Conservation (phyloP, 2,797 vertebrate genomes). For the Mormyrops boulengeri region DNA sequence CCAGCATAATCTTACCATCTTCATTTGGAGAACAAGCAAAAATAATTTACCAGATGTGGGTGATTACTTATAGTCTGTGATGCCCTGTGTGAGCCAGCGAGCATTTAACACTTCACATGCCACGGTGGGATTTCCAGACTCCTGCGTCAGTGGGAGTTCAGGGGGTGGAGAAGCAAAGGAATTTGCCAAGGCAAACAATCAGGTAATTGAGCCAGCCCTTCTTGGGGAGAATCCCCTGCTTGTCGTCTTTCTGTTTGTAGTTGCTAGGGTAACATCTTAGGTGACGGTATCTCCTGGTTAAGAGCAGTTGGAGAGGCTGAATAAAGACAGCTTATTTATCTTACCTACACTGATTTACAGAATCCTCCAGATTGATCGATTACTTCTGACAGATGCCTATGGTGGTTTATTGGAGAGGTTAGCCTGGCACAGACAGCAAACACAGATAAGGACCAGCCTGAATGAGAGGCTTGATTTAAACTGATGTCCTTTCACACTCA, state of each 20-base stretch:
- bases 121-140: not conserved
- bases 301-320: not conserved
- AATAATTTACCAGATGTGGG: not conserved
- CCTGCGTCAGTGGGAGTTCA: not conserved
- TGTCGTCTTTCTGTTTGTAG: not conserved
- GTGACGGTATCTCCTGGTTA: not conserved
- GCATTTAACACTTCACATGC: not conserved
- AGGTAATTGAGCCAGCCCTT: constrained; percentile 35
- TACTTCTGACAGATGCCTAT: not conserved
- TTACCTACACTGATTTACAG: not conserved
- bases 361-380: not conserved
- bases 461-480: not conserved
- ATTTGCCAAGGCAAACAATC: constrained; percentile 34
- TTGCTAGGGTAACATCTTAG: not conserved
- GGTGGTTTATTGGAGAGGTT: not conserved
- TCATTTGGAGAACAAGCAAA: not conserved
- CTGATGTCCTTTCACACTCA: not conserved
- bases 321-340: not conserved
- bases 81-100: not conserved
- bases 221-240: constrained; percentile 42
- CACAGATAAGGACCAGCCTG: not conserved
- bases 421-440: not conserved
- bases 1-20: not conserved
- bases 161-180: constrained; percentile 31
- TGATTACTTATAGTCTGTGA: not conserved